phyloP scores from a whole-genome alignment of 1,140 invertebrate species.

The Brachionus rotundiformis region DNA sequence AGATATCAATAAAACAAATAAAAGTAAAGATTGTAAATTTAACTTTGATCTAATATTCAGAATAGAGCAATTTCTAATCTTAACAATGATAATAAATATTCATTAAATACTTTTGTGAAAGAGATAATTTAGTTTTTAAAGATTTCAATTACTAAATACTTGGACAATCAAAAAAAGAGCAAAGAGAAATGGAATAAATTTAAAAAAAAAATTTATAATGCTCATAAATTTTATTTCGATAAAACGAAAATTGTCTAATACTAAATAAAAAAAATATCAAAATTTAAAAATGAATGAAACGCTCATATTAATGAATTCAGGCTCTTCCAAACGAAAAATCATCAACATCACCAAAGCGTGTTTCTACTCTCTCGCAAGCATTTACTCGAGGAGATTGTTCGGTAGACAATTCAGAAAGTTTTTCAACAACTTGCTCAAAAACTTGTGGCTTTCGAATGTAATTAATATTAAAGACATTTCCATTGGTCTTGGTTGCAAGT shows the following conservation, averaged over 20 bases:
- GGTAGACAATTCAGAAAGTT: not conserved
- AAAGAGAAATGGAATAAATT: too few species aligned
- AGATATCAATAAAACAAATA: too few species aligned
- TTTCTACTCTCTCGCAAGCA: slow-evolving; percentile 42
- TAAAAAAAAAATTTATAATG: not conserved
- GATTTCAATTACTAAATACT: too few species aligned
- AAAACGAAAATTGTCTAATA: not conserved
- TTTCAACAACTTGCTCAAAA: not conserved
- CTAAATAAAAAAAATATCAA: slow-evolving; percentile 3
- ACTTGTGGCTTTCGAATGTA: not conserved
- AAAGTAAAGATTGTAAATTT: too few species aligned
- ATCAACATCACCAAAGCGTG: slow-evolving; percentile 43
- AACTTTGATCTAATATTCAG: too few species aligned
- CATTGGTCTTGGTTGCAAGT: slow-evolving; percentile 21
- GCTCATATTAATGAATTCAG: not conserved
- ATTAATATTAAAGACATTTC: slow-evolving; percentile 48
- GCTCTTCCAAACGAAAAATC: slow-evolving; percentile 27
- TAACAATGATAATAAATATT: too few species aligned
- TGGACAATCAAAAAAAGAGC: too few species aligned
- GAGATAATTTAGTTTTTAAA: too few species aligned
- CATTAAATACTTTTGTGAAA: too few species aligned
- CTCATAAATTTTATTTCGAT: not conserved
- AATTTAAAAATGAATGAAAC: not conserved
- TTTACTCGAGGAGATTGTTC: not conserved
- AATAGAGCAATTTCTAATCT: too few species aligned